Conservation (phyloP, 2,797 vertebrate genomes). For the Paedocypris micromegethes region DNA sequence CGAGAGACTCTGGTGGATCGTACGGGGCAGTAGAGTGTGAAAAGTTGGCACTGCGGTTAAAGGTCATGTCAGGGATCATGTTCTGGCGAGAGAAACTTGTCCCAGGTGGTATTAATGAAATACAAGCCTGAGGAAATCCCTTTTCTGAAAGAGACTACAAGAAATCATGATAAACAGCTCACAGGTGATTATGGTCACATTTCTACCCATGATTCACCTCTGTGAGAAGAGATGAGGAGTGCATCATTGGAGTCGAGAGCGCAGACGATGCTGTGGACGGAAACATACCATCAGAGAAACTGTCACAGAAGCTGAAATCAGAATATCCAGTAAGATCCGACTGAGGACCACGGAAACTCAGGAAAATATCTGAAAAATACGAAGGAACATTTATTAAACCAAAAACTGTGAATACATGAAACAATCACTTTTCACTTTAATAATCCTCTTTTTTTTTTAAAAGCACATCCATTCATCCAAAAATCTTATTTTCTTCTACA, state of each 20-base stretch:
- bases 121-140: slow-evolving; percentile 52
- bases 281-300: slow-evolving; percentile 53
- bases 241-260: slow-evolving; percentile 52
- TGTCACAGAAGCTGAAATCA: slow-evolving; percentile 65
- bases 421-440: no score
- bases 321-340: slow-evolving; percentile 58
- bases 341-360: slow-evolving; percentile 62
- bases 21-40: slow-evolving; percentile 56
- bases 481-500: no score
- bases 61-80: slow-evolving; percentile 17
- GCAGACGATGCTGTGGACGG: slow-evolving; percentile 45
- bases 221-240: slow-evolving; percentile 57
- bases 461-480: no score
- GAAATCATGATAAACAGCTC: slow-evolving; percentile 11
- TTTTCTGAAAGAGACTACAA: slow-evolving; percentile 60
- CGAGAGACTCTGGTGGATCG: slow-evolving; percentile 53
- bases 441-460: no score
- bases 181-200: background rate
- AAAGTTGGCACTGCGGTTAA: slow-evolving; percentile 45
- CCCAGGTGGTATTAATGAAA: slow-evolving; percentile 49
- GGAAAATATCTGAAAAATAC: slow-evolving; percentile 65
- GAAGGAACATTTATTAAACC: no score
- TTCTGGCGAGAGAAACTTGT: slow-evolving; percentile 53
- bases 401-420: no score
- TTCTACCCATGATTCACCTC: slow-evolving; percentile 57